Evolutionary conservation across 2,797 vertebrate species (phyloP).

Genomic region (Gambusia yucatana): DNA sequence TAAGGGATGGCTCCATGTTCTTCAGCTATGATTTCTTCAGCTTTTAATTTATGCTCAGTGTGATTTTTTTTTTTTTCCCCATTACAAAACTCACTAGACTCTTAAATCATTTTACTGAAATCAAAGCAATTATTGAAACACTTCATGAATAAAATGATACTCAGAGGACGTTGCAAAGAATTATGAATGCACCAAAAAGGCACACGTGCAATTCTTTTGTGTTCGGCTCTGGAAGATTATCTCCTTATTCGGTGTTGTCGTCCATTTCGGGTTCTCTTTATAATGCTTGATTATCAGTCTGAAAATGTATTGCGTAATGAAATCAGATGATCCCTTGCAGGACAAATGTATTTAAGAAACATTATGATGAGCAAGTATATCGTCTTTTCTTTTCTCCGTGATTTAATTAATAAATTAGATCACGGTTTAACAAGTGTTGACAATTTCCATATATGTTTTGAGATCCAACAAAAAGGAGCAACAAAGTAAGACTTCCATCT

Average conservation of each 20-base stretch:
- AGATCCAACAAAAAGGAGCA: background rate
- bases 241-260: background rate
- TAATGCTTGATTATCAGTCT: background rate
- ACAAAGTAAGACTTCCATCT: background rate
- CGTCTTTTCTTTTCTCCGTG: background rate
- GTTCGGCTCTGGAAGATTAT: background rate
- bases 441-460: background rate
- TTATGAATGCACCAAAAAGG: background rate
- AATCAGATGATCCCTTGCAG: background rate
- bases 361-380: background rate
- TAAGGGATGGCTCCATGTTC: background rate
- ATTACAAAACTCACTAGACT: background rate
- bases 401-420: background rate
- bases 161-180: background rate
- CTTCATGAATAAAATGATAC: conserved; percentile 1
- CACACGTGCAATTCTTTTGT: background rate
- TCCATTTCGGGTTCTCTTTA: background rate
- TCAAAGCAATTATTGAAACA: conserved; percentile 5
- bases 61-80: background rate
- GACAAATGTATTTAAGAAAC: background rate
- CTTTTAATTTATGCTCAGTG: background rate
- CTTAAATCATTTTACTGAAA: background rate
- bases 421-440: background rate
- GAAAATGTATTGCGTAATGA: background rate
- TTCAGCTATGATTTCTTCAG: background rate